Conservation (phyloP, 2,888 invertebrate genomes). For the Prenolepis imparis region DNA sequence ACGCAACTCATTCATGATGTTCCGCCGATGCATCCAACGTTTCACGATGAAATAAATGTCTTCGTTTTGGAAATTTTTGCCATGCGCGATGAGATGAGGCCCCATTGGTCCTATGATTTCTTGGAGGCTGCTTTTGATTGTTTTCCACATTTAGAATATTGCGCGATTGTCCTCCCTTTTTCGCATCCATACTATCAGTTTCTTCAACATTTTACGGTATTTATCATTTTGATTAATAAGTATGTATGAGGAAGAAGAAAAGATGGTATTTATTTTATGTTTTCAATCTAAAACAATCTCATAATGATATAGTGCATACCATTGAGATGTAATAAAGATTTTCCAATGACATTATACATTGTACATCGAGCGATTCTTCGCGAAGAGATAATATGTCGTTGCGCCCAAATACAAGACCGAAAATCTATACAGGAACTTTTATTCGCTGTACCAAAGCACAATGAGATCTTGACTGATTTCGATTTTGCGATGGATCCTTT, state of each 20-base stretch:
- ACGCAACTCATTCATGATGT: not conserved
- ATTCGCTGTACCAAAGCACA: slow-evolving; percentile 65
- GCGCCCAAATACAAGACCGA: slow-evolving; percentile 74
- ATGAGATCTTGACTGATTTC: slow-evolving; percentile 72
- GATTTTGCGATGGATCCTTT: slow-evolving; percentile 69
- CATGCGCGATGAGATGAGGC: slow-evolving; percentile 87
- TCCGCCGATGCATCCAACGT: not conserved
- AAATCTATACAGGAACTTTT: slow-evolving; percentile 73
- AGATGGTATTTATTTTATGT: not conserved
- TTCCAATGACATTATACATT: slow-evolving; percentile 86
- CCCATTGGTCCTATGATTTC: slow-evolving; percentile 88
- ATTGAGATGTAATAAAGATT: slow-evolving; percentile 82
- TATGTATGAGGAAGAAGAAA: not conserved
- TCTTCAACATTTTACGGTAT: slow-evolving; percentile 89
- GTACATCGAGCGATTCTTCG: slow-evolving; percentile 84
- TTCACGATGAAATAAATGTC: slow-evolving; percentile 87
- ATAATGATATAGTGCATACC: slow-evolving; percentile 79
- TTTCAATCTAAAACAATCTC: not conserved
- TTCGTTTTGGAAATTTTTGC: slow-evolving; percentile 89
- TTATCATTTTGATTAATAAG: not conserved
- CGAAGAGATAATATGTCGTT: slow-evolving; percentile 71
- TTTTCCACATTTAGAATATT: slow-evolving; percentile 90
- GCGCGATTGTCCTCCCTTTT: slow-evolving; percentile 88
- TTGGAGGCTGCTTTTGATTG: slow-evolving; percentile 90
- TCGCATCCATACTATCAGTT: slow-evolving; percentile 87